Conservation (phyloP, 1,140 invertebrate genomes). For the Neuroterus valhalla region DNA sequence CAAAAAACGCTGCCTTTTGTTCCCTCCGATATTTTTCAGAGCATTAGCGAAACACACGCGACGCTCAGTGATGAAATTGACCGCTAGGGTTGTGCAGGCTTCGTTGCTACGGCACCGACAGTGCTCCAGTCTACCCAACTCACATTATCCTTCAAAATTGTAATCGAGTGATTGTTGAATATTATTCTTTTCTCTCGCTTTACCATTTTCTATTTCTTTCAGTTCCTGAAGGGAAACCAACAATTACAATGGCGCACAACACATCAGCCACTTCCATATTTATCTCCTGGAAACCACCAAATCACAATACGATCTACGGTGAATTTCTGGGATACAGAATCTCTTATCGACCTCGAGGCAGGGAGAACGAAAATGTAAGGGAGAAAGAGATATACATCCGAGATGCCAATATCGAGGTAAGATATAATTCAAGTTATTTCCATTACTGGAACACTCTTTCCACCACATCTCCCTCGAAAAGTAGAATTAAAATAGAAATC, state of each 20-base stretch:
- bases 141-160: no score
- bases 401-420: slow-evolving; percentile 80
- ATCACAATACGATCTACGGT: slow-evolving; percentile 82
- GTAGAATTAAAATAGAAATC: neutral
- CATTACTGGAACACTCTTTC: neutral
- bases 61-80: no score
- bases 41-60: no score
- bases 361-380: slow-evolving; percentile 71
- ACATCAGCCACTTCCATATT: slow-evolving; percentile 82
- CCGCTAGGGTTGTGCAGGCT: no score
- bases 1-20: no score
- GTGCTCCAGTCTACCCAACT: no score
- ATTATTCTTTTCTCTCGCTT: no score
- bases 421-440: slow-evolving; percentile 39
- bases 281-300: slow-evolving; percentile 83
- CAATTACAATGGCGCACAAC: slow-evolving; percentile 83
- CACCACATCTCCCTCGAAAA: neutral
- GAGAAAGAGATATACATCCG: slow-evolving; percentile 82
- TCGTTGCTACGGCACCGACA: no score
- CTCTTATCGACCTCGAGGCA: slow-evolving; percentile 80
- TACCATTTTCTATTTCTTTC: slow-evolving; percentile 54
- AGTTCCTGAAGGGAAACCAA: slow-evolving; percentile 85
- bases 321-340: slow-evolving; percentile 87
- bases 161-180: no score
- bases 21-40: no score